Percentiles rank a stretch among this genome's conserved stretches.
These are phyloP conservation scores for Bembecia ichneumoniformis DNA, from an alignment of 2,888 invertebrate genomes.

Conservation along the genomic window DNA sequence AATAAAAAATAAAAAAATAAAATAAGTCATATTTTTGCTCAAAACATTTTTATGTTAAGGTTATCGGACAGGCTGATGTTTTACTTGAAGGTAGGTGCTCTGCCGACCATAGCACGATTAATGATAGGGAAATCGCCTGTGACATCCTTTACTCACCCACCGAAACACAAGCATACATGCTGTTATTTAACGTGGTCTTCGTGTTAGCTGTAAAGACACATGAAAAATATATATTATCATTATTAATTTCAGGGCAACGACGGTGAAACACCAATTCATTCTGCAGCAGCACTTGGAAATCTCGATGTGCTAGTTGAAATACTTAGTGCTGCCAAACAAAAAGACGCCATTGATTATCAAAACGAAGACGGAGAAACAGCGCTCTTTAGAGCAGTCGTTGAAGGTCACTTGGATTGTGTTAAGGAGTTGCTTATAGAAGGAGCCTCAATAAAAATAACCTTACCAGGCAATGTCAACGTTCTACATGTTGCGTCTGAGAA, in stretches of 20 bases:
- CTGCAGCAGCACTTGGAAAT: conserved; percentile 64
- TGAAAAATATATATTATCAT: too few species aligned
- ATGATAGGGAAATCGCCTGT: too few species aligned
- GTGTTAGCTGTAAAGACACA: too few species aligned
- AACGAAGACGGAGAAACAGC: conserved; percentile 65
- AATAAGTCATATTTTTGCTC: too few species aligned
- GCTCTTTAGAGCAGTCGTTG: conserved; percentile 53
- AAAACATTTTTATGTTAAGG: too few species aligned
- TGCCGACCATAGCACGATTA: too few species aligned
- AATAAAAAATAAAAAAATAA: too few species aligned
- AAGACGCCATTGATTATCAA: conserved; percentile 56
- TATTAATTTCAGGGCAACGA: conserved; percentile 54
- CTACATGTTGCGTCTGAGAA: conserved; percentile 74
- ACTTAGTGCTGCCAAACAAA: conserved; percentile 57
- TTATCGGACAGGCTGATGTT: too few species aligned
- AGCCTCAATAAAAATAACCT: conserved; percentile 48
- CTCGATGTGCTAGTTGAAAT: conserved; percentile 64
- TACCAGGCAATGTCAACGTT: conserved; percentile 64
- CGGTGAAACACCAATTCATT: conserved; percentile 68
- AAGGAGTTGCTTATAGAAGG: conserved; percentile 55
- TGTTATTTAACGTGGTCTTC: too few species aligned
- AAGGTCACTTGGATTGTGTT: conserved; percentile 54
- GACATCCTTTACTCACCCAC: too few species aligned
- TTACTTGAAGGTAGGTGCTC: too few species aligned
- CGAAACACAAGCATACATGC: too few species aligned